These are phyloP conservation scores for Schizotus pectinicornis DNA, from an alignment of 2,888 invertebrate species.

Conservation along the genomic window DNA sequence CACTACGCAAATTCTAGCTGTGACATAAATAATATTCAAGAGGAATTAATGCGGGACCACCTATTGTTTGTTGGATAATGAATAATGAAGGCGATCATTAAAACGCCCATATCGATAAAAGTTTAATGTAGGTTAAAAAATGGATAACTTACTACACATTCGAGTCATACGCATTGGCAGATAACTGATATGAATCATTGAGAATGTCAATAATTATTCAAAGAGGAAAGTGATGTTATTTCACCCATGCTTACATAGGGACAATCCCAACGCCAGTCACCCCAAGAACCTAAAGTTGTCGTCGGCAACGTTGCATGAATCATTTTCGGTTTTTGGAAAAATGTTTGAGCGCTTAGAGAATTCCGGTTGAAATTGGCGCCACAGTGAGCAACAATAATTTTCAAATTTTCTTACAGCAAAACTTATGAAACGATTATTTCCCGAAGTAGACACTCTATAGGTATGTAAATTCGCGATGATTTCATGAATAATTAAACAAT, in stretches of 20 bases:
- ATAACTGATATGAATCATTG: slow-evolving; percentile 21
- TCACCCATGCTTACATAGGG: background rate
- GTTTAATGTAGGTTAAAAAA: too few species aligned
- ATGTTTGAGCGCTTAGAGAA: too few species aligned
- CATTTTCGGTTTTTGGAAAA: too few species aligned
- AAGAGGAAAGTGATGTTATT: slow-evolving; percentile 5
- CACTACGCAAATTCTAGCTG: background rate
- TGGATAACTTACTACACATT: too few species aligned
- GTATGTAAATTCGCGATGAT: slow-evolving; percentile 17
- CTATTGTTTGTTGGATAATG: slow-evolving; percentile 6
- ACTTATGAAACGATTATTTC: too few species aligned
- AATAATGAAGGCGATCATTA: background rate
- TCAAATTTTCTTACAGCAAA: too few species aligned
- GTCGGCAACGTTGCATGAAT: too few species aligned
- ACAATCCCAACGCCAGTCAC: too few species aligned
- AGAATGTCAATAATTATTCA: slow-evolving; percentile 4
- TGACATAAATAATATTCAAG: slow-evolving; percentile 5
- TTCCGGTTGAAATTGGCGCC: too few species aligned
- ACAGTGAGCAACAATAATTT: too few species aligned
- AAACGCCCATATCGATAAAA: background rate
- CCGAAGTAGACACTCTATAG: background rate
- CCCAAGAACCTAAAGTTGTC: too few species aligned
- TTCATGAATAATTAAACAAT: slow-evolving; percentile 15
- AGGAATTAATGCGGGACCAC: background rate
- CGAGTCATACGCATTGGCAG: too few species aligned